A percentile compares a stretch with the other conserved stretches of the same genome.
Evolutionary conservation across 1,140 invertebrate genomes (phyloP).

Genomic region (Bombyx mori): DNA sequence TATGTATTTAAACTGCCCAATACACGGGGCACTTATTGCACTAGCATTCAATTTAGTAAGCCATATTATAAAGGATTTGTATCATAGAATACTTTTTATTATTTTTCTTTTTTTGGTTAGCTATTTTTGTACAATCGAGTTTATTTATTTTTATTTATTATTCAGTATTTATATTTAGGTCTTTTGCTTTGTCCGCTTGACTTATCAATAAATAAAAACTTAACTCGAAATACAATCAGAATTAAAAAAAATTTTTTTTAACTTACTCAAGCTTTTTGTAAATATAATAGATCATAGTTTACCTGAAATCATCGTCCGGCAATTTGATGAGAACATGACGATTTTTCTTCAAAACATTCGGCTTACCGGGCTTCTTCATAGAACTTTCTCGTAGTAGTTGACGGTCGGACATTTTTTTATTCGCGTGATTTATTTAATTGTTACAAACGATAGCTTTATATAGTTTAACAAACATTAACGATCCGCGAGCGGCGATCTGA

Average conservation of each 20-base stretch:
- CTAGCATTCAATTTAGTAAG: too few species aligned
- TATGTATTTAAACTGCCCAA: too few species aligned
- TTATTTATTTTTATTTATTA: too few species aligned
- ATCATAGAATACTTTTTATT: too few species aligned
- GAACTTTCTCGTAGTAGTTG: conserved; percentile 41
- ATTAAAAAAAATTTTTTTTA: not conserved
- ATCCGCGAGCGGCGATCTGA: conserved; percentile 6
- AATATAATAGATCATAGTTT: conserved; percentile 9
- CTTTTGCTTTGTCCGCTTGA: not conserved
- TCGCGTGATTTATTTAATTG: not conserved
- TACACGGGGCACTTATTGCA: too few species aligned
- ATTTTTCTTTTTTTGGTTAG: too few species aligned
- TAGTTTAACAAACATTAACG: conserved; percentile 3
- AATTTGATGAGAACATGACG: conserved; percentile 42
- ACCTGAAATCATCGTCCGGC: conserved; percentile 38
- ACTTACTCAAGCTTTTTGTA: not conserved
- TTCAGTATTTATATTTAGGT: too few species aligned
- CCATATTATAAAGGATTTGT: too few species aligned
- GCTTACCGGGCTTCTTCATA: conserved; percentile 30
- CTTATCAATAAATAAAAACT: not conserved
- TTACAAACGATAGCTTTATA: conserved; percentile 2
- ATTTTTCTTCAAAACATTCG: conserved; percentile 25
- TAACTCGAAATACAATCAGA: not conserved
- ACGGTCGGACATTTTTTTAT: conserved; percentile 30
- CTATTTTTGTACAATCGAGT: too few species aligned